Evolutionary conservation across 1,140 invertebrate species (phyloP).

Genomic region (Hermetia illucens): DNA sequence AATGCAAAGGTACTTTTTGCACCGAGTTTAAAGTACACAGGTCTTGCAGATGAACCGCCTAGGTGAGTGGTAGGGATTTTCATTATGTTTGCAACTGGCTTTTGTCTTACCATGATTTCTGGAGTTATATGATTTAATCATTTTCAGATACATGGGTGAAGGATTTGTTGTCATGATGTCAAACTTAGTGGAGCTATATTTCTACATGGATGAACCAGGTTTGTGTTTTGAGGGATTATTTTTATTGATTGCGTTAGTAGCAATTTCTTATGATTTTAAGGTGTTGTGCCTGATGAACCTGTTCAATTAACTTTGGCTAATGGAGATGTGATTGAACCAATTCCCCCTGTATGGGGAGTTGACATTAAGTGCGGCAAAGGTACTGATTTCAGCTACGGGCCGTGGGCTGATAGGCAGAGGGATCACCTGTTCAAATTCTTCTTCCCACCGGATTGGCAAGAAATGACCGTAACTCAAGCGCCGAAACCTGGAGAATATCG

Average conservation of each 20-base stretch:
- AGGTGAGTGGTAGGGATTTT: slow-evolving; percentile 70
- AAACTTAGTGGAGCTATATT: slow-evolving; percentile 87
- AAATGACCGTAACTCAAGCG: slow-evolving; percentile 56
- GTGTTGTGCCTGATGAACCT: slow-evolving; percentile 75
- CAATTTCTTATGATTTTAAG: slow-evolving; percentile 25
- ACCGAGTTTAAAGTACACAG: slow-evolving; percentile 85
- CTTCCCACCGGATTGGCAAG: slow-evolving; percentile 79
- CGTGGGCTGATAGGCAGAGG: slow-evolving; percentile 93
- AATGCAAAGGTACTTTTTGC: slow-evolving; percentile 90
- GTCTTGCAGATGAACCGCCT: slow-evolving; percentile 87
- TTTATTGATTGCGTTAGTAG: no score
- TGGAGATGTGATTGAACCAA: slow-evolving; percentile 81
- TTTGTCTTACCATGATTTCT: slow-evolving; percentile 7
- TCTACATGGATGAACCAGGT: slow-evolving; percentile 91
- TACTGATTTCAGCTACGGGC: slow-evolving; percentile 95
- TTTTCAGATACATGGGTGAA: slow-evolving; percentile 81
- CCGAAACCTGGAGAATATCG: slow-evolving; percentile 75
- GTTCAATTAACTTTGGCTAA: slow-evolving; percentile 82
- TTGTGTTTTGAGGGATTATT: no score
- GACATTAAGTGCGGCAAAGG: slow-evolving; percentile 94
- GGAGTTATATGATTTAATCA: neutral
- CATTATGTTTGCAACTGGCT: no score
- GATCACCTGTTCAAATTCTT: slow-evolving; percentile 95
- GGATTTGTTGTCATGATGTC: slow-evolving; percentile 94
- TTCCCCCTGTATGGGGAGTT: slow-evolving; percentile 86